A percentile compares a stretch with the other conserved stretches of the same genome.
Evolutionary conservation across 2,888 invertebrate species (phyloP).

Genomic region (Acanthacorydalis orientalis): DNA sequence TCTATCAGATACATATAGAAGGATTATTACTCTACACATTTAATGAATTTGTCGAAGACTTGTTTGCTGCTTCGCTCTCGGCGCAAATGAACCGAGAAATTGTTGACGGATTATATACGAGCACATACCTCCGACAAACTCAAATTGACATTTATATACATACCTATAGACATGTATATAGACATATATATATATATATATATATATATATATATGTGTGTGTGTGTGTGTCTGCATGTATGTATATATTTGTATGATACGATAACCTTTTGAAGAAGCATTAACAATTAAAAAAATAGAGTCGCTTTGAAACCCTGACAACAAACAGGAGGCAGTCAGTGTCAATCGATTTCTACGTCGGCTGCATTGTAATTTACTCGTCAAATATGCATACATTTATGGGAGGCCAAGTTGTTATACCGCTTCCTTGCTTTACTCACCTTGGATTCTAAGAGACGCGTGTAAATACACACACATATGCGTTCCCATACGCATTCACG

Average conservation of each 20-base stretch:
- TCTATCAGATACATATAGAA: not conserved
- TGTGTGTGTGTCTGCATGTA: not conserved
- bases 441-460: too few relatives aligned
- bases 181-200: conserved; percentile 7
- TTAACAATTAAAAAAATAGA: conserved; percentile 3
- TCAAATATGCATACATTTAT: conserved; percentile 6
- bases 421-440: not conserved
- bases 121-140: not conserved
- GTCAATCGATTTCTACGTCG: conserved; percentile 7
- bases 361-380: conserved; percentile 7
- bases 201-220: conserved; percentile 7
- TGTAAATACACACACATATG: too few relatives aligned
- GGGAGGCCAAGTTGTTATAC: conserved; percentile 6
- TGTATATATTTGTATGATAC: not conserved
- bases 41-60: not conserved
- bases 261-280: conserved; percentile 4
- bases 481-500: too few relatives aligned
- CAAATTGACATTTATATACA: not conserved
- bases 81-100: not conserved
- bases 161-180: conserved; percentile 4
- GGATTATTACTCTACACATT: not conserved
- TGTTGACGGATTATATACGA: not conserved
- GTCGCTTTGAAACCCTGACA: conserved; percentile 7
- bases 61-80: not conserved
- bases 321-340: conserved; percentile 7